Base-by-base conservation (phyloP, 1,140 invertebrate genomes). In the Panulirus ornatus region DNA sequence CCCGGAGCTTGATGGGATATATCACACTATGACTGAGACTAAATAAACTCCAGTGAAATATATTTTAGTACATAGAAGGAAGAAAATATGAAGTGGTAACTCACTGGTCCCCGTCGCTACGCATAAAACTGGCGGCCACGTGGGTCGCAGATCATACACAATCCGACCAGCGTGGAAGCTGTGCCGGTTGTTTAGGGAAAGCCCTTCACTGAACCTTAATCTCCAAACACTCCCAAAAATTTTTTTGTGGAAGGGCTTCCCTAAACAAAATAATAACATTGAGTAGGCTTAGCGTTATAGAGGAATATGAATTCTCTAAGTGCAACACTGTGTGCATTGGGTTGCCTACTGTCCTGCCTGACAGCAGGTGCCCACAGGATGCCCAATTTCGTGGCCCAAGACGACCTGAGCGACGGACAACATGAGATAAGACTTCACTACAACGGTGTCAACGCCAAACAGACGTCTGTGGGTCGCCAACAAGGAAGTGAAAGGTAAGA, bases 361-460 rank as follows among this genome's bases (percentile, higher is more conserved):
- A 51, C 66, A 51, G 51, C 36, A 34, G 38, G 38, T 11, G 70
- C 44, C n/a, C 66, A 54, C 70, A 54, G 42, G 9, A 38, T 89
- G 44, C 88, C 88, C 9, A 95, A 96, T 93, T 96, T 96, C 93
- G 93, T 96, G 78, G 94, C 95, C 92, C 94, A 93, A 1, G 95
- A 96, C 85, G 93, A 93, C 47, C 93, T 96, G 9, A 92, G 94
- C 40, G 96, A 96, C 92, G 96, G 96, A 30, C 96, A 96, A 90
- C 93, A 95, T 63, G 96, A 96, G 93, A 94, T 94, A 1, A 93
- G 95, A 30, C 94, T 96, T 36, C 95, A 95, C 93, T 95, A 93
- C 90, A 94, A 95, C 83, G 95, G 95, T 14, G 93, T 96, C 30
- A 95, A 95, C 5, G 96, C 95, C 38, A 96, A 96, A 92, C 95